These are phyloP conservation scores for Tupiocoris notatus DNA, from an alignment of 2,888 invertebrate genomes.

Conservation along the genomic window DNA sequence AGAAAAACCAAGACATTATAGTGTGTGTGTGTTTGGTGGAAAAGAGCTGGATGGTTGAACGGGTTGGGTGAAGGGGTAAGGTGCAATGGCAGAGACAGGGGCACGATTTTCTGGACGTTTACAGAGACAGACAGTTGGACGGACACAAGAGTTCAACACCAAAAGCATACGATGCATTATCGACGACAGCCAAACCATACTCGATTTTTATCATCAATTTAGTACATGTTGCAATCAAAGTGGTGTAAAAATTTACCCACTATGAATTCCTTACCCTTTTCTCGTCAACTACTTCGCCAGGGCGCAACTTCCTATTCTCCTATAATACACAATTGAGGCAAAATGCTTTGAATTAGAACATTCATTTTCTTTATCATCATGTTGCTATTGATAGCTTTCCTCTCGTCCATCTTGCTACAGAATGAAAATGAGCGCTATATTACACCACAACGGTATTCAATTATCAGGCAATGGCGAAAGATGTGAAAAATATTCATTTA, in stretches of 20 bases:
- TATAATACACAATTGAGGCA: slow-evolving; percentile 54
- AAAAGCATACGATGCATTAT: slow-evolving; percentile 36
- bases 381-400: slow-evolving; percentile 21
- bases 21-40: slow-evolving; percentile 32
- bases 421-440: background rate
- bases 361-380: slow-evolving; percentile 1
- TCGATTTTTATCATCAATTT: slow-evolving; percentile 31
- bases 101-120: slow-evolving; percentile 33
- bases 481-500: slow-evolving; percentile 4
- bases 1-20: slow-evolving; percentile 46
- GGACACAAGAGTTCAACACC: slow-evolving; percentile 42
- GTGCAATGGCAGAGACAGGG: slow-evolving; percentile 45
- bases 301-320: slow-evolving; percentile 89
- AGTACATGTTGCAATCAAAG: slow-evolving; percentile 38
- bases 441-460: slow-evolving; percentile 33
- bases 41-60: background rate
- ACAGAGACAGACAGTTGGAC: slow-evolving; percentile 40
- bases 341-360: slow-evolving; percentile 18
- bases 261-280: slow-evolving; percentile 73
- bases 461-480: background rate
- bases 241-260: slow-evolving; percentile 27
- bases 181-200: slow-evolving; percentile 39
- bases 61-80: background rate
- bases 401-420: slow-evolving; percentile 26
- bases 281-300: slow-evolving; percentile 90